These are phyloP conservation scores for Empidonax alnorum DNA, from an alignment of 2,113 vertebrate genomes.

Conservation along the genomic window DNA sequence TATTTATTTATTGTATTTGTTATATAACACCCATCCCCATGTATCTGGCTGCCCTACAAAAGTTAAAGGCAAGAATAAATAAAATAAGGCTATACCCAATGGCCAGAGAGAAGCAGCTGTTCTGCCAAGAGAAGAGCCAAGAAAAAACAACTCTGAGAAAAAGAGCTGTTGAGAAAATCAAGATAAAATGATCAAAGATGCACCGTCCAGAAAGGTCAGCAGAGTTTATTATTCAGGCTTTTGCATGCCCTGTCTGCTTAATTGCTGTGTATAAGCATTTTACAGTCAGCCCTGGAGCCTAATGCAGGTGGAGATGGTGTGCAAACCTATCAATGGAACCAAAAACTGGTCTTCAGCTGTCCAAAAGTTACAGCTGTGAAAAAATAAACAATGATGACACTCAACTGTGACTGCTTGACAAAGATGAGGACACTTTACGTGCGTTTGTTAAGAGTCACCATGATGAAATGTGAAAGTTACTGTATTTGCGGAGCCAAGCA, in stretches of 20 bases:
- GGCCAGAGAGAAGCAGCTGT: constrained; percentile 47
- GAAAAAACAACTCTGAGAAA: constrained; percentile 36
- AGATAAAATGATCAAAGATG: constrained; percentile 56
- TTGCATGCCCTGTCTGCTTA: background rate
- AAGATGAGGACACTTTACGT: background rate
- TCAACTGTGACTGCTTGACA: background rate
- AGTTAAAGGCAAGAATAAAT: constrained; percentile 55
- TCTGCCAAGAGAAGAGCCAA: constrained; percentile 59
- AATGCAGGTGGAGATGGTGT: background rate
- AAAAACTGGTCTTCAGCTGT: background rate
- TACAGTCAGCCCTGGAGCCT: background rate
- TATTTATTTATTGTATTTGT: constrained; percentile 71
- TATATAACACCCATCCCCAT: constrained; percentile 69
- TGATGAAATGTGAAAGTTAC: background rate
- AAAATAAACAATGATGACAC: background rate
- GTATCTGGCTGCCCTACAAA: constrained; percentile 67
- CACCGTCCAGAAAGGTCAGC: background rate
- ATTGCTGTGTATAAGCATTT: background rate
- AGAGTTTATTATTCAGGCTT: background rate
- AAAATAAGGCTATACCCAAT: constrained; percentile 53
- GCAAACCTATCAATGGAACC: background rate
- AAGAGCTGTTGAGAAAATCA: constrained; percentile 29
- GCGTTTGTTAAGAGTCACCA: background rate
- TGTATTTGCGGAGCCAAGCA: background rate
- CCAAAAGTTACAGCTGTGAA: background rate